phyloP scores from a whole-genome alignment of 1,140 invertebrate species.

The Drosophila simulans region DNA sequence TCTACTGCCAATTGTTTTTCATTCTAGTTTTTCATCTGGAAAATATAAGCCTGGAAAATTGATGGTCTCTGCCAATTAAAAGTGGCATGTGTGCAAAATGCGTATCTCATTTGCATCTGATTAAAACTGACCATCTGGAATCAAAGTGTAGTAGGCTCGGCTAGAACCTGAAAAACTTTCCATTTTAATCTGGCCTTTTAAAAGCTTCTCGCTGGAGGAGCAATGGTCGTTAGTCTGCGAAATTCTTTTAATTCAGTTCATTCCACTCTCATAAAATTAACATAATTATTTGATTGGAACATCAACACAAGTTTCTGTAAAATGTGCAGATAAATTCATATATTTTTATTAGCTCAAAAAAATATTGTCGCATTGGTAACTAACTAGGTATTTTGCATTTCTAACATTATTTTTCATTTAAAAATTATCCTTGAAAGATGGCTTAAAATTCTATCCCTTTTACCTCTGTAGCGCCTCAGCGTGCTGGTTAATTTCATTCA shows the following conservation, averaged over 20 bases:
- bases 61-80: constrained; percentile 3
- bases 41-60: constrained; percentile 6
- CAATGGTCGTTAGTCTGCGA: background rate
- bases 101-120: constrained; percentile 41
- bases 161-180: constrained; percentile 30
- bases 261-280: constrained; percentile 2
- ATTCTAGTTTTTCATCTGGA: background rate
- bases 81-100: constrained; percentile 4
- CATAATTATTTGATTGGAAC: constrained; percentile 10
- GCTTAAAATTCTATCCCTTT: background rate
- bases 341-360: too few species aligned
- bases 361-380: too few species aligned
- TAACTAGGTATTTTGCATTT: too few species aligned
- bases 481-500: constrained; percentile 91
- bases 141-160: constrained; percentile 12
- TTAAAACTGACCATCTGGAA: constrained; percentile 12
- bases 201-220: background rate
- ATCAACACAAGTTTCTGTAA: background rate
- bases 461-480: constrained; percentile 85
- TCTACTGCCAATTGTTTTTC: constrained; percentile 33
- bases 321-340: constrained; percentile 3
- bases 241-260: background rate
- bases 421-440: background rate
- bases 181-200: constrained; percentile 21
- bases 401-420: too few species aligned